These are phyloP conservation scores for Serranus cabrilla DNA, from an alignment of 2,797 vertebrate genomes.

Conservation along the genomic window DNA sequence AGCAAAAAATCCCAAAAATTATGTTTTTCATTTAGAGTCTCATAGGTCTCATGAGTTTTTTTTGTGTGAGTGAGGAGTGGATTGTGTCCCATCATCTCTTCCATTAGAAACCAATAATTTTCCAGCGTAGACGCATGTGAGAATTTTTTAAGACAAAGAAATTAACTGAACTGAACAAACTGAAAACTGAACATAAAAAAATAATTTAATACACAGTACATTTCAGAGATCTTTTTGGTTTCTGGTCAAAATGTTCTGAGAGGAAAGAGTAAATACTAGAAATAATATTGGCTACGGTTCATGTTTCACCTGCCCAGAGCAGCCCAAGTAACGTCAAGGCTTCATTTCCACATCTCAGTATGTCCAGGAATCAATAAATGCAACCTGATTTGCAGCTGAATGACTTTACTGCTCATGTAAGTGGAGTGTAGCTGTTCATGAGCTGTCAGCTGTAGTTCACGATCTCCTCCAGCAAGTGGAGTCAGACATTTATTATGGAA, in stretches of 20 bases:
- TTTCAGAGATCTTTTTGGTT: too few relatives aligned
- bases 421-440: not conserved
- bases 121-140: not conserved
- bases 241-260: too few relatives aligned
- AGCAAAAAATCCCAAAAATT: too few relatives aligned
- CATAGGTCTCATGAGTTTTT: too few relatives aligned
- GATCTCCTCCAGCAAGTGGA: slow-evolving; percentile 22
- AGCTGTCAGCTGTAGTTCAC: not conserved
- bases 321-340: not conserved
- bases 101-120: not conserved
- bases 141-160: not conserved
- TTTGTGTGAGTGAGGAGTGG: not conserved
- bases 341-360: not conserved
- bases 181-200: too few relatives aligned
- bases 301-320: not conserved
- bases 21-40: too few relatives aligned
- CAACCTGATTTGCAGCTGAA: not conserved
- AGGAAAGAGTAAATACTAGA: too few relatives aligned
- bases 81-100: slow-evolving; percentile 1
- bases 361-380: not conserved
- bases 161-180: too few relatives aligned
- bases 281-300: not conserved
- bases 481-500: not conserved
- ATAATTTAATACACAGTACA: too few relatives aligned
- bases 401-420: not conserved